phyloP scores from a whole-genome alignment of 2,113 vertebrate species.

The Gymnobelideus leadbeateri region DNA sequence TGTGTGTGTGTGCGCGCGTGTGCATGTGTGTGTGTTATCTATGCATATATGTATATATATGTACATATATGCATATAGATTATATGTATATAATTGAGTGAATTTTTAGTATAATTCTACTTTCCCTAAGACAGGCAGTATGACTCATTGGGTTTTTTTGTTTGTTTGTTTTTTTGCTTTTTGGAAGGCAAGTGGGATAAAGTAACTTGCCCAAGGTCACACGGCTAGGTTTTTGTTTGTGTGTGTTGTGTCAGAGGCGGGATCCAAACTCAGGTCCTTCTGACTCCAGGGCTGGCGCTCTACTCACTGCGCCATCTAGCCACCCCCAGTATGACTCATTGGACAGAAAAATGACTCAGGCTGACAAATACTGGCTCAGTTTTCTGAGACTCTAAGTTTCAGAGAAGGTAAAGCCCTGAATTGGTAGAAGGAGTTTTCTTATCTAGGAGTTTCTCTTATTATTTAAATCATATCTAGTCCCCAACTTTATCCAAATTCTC shows the following conservation, averaged over 20 bases:
- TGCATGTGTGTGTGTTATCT: too few species aligned
- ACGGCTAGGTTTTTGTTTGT: too few species aligned
- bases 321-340: not conserved
- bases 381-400: not conserved
- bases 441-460: not conserved
- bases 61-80: too few species aligned
- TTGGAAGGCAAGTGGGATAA: too few species aligned
- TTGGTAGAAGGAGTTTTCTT: not conserved
- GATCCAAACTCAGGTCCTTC: too few species aligned
- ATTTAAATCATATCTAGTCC: not conserved
- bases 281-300: too few species aligned
- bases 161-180: too few species aligned
- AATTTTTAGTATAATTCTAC: not conserved
- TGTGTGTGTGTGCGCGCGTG: too few species aligned
- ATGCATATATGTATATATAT: too few species aligned
- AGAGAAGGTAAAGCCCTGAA: not conserved
- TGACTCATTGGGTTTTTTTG: not conserved
- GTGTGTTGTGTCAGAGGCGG: too few species aligned
- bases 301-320: too few species aligned
- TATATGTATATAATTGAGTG: not conserved
- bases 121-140: not conserved
- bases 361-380: not conserved
- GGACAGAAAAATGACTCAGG: not conserved
- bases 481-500: not conserved
- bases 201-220: too few species aligned